A percentile compares a stretch with the other conserved stretches of the same genome.
Conservation (phyloP, 2,888 invertebrate genomes). For the Ryuthela nishihirai region DNA sequence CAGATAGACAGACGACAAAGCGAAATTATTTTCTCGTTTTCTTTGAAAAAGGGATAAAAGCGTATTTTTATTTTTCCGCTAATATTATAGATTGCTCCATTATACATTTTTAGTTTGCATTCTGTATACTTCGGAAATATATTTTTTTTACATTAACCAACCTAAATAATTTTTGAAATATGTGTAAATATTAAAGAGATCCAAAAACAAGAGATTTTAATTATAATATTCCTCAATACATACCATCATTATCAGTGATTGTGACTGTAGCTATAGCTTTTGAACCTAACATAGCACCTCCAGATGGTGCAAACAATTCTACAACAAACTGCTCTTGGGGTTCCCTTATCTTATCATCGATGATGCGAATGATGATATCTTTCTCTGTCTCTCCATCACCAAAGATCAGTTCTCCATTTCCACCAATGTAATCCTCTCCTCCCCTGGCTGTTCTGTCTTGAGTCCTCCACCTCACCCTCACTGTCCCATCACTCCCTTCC, state of each 20-base stretch:
- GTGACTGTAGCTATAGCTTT: not conserved
- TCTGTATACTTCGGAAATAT: no score
- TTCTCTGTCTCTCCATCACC: slow-evolving; percentile 55
- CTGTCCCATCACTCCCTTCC: not conserved
- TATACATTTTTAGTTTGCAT: no score
- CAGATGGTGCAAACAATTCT: slow-evolving; percentile 14
- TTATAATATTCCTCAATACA: not conserved
- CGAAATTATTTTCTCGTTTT: no score
- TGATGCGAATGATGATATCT: slow-evolving; percentile 54
- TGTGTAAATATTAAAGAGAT: no score
- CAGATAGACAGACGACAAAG: no score
- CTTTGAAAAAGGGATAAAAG: no score
- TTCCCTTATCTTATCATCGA: slow-evolving; percentile 60
- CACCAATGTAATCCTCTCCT: slow-evolving; percentile 56
- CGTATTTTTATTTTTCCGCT: no score
- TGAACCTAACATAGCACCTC: slow-evolving; percentile 4
- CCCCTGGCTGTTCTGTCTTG: slow-evolving; percentile 59
- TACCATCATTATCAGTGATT: slow-evolving; percentile 13
- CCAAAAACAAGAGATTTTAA: no score
- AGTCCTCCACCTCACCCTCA: slow-evolving; percentile 45
- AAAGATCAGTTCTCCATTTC: slow-evolving; percentile 56
- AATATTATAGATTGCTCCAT: no score
- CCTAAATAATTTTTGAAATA: no score
- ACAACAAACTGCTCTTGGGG: slow-evolving; percentile 58
- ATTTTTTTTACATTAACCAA: no score